phyloP scores from a whole-genome alignment of 2,113 vertebrate genomes.

The Tetrax tetrax region DNA sequence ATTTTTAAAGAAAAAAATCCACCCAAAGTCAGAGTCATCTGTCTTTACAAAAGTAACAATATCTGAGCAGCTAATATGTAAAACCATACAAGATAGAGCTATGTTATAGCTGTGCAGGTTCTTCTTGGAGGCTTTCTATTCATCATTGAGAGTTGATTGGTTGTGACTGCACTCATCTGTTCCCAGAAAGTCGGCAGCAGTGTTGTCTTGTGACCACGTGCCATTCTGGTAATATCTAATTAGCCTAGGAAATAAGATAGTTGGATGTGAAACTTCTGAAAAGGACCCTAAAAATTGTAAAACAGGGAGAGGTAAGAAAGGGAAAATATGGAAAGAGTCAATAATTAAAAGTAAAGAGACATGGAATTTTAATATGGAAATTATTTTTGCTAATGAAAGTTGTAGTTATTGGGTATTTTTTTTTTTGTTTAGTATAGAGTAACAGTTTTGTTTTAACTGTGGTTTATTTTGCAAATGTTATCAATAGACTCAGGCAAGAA shows the following conservation, averaged over 20 bases:
- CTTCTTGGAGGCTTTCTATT: background rate
- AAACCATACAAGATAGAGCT: background rate
- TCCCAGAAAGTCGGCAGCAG: background rate
- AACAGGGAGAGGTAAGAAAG: background rate
- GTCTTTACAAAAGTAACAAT: background rate
- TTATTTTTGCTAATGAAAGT: background rate
- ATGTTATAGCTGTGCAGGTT: background rate
- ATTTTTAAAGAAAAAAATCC: background rate
- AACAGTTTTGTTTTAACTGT: background rate
- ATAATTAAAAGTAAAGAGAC: background rate
- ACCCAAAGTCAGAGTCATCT: background rate
- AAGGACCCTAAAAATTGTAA: background rate
- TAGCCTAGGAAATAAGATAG: background rate
- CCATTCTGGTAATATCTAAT: background rate
- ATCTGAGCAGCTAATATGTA: background rate
- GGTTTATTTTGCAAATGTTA: background rate
- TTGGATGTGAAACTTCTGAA: background rate
- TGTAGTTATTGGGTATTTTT: background rate
- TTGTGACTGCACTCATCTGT: rapidly evolving
- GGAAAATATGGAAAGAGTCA: background rate
- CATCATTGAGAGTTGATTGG: rapidly evolving
- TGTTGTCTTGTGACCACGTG: background rate
- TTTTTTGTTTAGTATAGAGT: background rate
- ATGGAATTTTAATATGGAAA: background rate
- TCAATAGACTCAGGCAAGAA: background rate